Conservation (phyloP, 2,113 vertebrate species). For the Hemibagrus wyckioides region DNA sequence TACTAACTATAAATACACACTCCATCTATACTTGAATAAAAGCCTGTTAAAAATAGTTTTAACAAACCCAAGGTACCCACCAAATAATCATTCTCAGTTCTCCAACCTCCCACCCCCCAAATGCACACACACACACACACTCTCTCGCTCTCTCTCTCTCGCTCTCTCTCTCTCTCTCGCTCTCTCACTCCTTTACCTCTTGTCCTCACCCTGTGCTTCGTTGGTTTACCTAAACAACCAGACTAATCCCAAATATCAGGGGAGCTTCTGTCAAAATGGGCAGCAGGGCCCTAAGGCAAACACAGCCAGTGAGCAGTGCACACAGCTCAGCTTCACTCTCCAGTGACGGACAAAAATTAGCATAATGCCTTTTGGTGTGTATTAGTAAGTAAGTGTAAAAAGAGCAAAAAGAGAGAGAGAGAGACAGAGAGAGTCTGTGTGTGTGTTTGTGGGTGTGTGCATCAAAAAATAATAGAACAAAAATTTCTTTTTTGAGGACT, state of each 20-base stretch:
- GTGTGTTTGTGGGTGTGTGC: conserved; percentile 52
- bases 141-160: not conserved
- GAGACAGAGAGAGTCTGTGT: not conserved
- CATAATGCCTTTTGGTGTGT: conserved; percentile 95
- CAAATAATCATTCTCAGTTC: conserved; percentile 92
- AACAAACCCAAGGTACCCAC: conserved; percentile 75
- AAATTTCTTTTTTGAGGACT: not conserved
- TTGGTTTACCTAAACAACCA: conserved; percentile 99
- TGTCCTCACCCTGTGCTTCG: conserved; percentile 45
- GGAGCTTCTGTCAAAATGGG: conserved; percentile 99
- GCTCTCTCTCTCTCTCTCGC: not conserved
- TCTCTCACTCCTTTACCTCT: not conserved
- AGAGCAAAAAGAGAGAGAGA: too few species aligned
- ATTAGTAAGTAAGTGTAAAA: conserved; percentile 59
- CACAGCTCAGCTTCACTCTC: conserved; percentile 83
- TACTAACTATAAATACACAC: not conserved
- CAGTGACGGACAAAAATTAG: conserved; percentile 83
- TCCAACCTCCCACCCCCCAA: conserved; percentile 28
- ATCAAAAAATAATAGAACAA: conserved; percentile 51
- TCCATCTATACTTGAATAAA: conserved; percentile 82
- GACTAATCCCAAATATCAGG: conserved; percentile 99
- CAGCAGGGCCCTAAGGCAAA: conserved; percentile 99
- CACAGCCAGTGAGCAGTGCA: conserved; percentile 87
- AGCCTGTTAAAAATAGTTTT: conserved; percentile 94
- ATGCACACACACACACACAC: too few species aligned